A percentile compares a stretch with the other conserved stretches of the same genome.
phyloP scores from a whole-genome alignment of 2,797 vertebrate species.

The Dallia pectoralis region DNA sequence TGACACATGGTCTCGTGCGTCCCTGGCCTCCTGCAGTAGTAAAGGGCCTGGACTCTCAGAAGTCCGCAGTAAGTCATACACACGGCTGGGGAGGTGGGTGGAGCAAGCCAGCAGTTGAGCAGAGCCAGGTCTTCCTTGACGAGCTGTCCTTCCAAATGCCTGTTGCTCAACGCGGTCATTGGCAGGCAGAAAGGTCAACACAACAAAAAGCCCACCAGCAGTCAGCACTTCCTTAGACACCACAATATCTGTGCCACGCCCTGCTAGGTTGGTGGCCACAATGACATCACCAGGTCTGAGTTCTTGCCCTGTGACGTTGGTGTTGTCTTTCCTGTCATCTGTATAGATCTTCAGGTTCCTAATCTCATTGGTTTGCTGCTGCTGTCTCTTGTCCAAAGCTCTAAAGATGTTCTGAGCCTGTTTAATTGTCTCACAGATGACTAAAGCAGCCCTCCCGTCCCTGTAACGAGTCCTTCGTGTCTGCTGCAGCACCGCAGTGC shows the following conservation, averaged over 20 bases:
- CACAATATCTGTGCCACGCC: slow-evolving; percentile 53
- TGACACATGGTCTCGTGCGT: slow-evolving; percentile 17
- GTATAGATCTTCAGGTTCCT: slow-evolving; percentile 47
- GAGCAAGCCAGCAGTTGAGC: slow-evolving; percentile 39
- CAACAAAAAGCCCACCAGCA: slow-evolving; percentile 56
- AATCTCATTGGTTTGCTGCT: neutral
- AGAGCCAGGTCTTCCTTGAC: slow-evolving; percentile 46
- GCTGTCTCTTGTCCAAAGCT: slow-evolving; percentile 3
- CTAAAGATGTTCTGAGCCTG: slow-evolving; percentile 33
- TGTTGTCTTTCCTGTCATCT: slow-evolving; percentile 62
- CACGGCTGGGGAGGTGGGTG: slow-evolving; percentile 13
- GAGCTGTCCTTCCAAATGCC: slow-evolving; percentile 51
- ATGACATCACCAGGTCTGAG: slow-evolving; percentile 33
- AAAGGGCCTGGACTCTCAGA: slow-evolving; percentile 6
- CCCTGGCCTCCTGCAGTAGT: slow-evolving; percentile 19
- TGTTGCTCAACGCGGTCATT: slow-evolving; percentile 54
- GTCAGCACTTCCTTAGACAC: slow-evolving; percentile 53
- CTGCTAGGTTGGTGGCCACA: neutral
- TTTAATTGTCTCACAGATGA: slow-evolving; percentile 70
- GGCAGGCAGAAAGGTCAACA: slow-evolving; percentile 44
- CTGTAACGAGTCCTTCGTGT: slow-evolving; percentile 23
- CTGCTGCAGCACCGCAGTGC: slow-evolving; percentile 38
- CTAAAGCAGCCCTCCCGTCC: slow-evolving; percentile 53
- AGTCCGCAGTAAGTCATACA: neutral
- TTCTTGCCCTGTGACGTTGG: neutral